Percentiles rank a stretch among this genome's conserved stretches.
These are phyloP conservation scores for Phengaris alcon DNA, from an alignment of 2,888 invertebrate genomes.

Conservation along the genomic window DNA sequence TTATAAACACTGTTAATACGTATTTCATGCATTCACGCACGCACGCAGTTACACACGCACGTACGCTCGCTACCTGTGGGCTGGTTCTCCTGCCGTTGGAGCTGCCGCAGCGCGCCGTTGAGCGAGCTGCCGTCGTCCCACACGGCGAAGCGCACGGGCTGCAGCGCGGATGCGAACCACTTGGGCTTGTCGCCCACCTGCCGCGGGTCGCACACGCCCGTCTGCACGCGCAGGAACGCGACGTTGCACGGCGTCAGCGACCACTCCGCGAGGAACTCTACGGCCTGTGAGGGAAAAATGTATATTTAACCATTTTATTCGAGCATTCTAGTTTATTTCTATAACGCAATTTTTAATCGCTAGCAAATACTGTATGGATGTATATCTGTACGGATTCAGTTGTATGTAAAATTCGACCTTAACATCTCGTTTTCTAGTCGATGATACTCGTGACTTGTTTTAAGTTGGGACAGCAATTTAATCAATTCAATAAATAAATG, in stretches of 20 bases:
- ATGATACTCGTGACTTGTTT: no score
- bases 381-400: no score
- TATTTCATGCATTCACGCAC: no score
- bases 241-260: conserved; percentile 98
- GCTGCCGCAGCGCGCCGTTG: conserved; percentile 85
- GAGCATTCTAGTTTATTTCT: no score
- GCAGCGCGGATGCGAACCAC: conserved; percentile 95
- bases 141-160: conserved; percentile 93
- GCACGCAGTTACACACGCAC: no score
- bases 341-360: neutral
- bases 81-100: conserved; percentile 87
- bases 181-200: conserved; percentile 98
- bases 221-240: conserved; percentile 97
- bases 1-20: no score
- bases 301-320: neutral
- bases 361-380: no score
- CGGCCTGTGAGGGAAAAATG: conserved; percentile 81
- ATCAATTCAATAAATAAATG: no score
- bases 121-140: conserved; percentile 94
- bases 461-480: no score
- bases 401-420: neutral
- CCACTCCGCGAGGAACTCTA: conserved; percentile 99
- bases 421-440: neutral
- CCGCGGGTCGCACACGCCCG: conserved; percentile 95
- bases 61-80: conserved; percentile 80